These are phyloP conservation scores for Cordilura impudica DNA, from an alignment of 2,888 invertebrate species.

Conservation along the genomic window DNA sequence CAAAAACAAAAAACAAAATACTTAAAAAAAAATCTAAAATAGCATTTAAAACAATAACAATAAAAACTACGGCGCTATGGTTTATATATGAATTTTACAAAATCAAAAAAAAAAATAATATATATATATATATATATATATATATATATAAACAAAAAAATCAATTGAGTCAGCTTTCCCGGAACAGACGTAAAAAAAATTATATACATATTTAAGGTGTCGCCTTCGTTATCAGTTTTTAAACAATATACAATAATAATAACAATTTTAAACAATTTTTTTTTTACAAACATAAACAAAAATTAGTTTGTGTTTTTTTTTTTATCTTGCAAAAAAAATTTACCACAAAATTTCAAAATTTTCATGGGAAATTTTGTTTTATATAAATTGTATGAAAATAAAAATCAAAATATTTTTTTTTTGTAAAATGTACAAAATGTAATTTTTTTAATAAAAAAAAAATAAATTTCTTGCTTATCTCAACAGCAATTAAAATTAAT, in stretches of 20 bases:
- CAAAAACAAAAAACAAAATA: too few relatives aligned
- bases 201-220: slow-evolving; percentile 24
- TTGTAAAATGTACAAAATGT: background rate
- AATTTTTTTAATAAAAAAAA: slow-evolving; percentile 15
- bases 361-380: slow-evolving; percentile 4
- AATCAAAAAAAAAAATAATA: background rate
- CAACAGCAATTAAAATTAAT: slow-evolving; percentile 63
- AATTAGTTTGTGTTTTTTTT: slow-evolving; percentile 47
- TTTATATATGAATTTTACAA: background rate
- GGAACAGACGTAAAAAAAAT: slow-evolving; percentile 30
- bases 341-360: background rate
- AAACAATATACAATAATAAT: background rate
- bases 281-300: slow-evolving; percentile 17
- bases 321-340: background rate
- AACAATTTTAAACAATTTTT: slow-evolving; percentile 16
- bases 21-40: too few relatives aligned
- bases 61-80: slow-evolving; percentile 37
- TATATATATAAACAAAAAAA: too few relatives aligned
- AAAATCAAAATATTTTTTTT: background rate
- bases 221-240: slow-evolving; percentile 17
- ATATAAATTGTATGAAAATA: slow-evolving; percentile 1
- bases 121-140: too few relatives aligned
- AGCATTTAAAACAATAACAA: slow-evolving; percentile 12
- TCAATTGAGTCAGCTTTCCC: slow-evolving; percentile 45
- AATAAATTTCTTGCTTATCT: slow-evolving; percentile 50